Conservation (phyloP, 2,888 invertebrate genomes). For the Oscheius sp. region DNA sequence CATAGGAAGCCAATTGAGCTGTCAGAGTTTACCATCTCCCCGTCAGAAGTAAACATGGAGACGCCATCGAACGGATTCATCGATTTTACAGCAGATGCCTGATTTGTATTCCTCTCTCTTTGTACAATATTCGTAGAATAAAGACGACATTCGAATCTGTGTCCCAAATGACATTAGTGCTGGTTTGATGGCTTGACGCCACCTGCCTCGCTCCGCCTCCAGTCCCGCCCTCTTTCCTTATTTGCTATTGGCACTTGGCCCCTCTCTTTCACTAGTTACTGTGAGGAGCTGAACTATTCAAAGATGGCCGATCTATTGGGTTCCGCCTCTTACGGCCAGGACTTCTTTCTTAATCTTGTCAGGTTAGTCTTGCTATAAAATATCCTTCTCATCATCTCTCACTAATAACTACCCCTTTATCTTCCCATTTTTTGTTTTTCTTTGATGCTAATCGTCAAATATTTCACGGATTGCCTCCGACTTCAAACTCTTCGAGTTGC, state of each 20-base stretch:
- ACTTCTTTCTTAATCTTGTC: slow-evolving; percentile 32
- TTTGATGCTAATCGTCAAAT: too few species aligned
- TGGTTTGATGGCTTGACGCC: slow-evolving; percentile 32
- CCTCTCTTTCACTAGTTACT: slow-evolving; percentile 33
- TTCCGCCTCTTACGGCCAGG: slow-evolving; percentile 13
- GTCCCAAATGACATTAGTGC: slow-evolving; percentile 33
- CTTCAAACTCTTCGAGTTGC: background rate
- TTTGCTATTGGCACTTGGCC: slow-evolving; percentile 32
- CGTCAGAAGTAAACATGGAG: background rate
- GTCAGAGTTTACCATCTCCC: slow-evolving; percentile 35
- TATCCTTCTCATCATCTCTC: background rate
- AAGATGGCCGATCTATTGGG: slow-evolving; percentile 18
- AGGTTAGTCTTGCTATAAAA: slow-evolving; percentile 8
- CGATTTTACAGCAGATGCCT: background rate
- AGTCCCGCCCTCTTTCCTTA: slow-evolving; percentile 29
- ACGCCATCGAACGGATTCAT: background rate
- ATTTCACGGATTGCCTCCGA: too few species aligned
- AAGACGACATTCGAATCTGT: slow-evolving; percentile 31
- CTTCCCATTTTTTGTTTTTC: too few species aligned
- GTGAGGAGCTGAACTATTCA: background rate
- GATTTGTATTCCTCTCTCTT: background rate
- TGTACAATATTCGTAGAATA: background rate
- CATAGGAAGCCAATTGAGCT: slow-evolving; percentile 41
- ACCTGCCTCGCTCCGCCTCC: slow-evolving; percentile 25
- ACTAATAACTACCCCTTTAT: background rate